Percentiles rank a stretch among this genome's conserved stretches.
These are phyloP conservation scores for Rhamnusium bicolor DNA, from an alignment of 2,888 invertebrate species.

Conservation along the genomic window DNA sequence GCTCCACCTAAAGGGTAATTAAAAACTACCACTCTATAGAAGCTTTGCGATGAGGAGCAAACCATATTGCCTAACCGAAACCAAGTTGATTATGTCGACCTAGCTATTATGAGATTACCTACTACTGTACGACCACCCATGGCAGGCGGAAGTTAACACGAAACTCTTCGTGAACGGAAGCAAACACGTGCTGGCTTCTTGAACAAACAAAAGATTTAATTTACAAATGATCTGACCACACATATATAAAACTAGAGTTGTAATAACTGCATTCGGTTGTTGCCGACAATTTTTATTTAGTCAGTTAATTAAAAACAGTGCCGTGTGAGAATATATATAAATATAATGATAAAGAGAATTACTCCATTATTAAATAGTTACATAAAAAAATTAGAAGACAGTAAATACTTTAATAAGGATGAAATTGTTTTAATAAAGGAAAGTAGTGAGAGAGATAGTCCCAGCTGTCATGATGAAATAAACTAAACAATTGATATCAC, in stretches of 20 bases:
- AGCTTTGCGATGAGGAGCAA: slow-evolving; percentile 6
- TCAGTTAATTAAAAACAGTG: too few species aligned
- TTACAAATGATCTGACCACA: slow-evolving; percentile 38
- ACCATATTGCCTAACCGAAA: slow-evolving; percentile 28
- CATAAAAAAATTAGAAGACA: too few species aligned
- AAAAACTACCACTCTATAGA: slow-evolving; percentile 10
- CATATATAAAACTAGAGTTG: neutral
- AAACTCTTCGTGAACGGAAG: slow-evolving; percentile 44
- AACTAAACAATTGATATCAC: too few species aligned
- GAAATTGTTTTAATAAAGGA: too few species aligned
- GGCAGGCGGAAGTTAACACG: slow-evolving; percentile 39
- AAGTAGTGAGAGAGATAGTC: too few species aligned
- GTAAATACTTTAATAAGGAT: too few species aligned
- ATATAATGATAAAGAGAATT: too few species aligned
- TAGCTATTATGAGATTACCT: slow-evolving; percentile 15
- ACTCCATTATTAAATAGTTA: too few species aligned
- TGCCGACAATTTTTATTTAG: too few species aligned
- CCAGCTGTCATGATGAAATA: too few species aligned
- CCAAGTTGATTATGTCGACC: slow-evolving; percentile 28
- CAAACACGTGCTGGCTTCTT: slow-evolving; percentile 46
- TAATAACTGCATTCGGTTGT: neutral
- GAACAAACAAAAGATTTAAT: slow-evolving; percentile 42
- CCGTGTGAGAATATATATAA: too few species aligned
- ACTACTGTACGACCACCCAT: slow-evolving; percentile 10
- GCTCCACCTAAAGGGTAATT: neutral